A percentile compares a stretch with the other conserved stretches of the same genome.
Evolutionary conservation across 2,888 invertebrate species (phyloP).

Genomic region (Desoria tigrina): DNA sequence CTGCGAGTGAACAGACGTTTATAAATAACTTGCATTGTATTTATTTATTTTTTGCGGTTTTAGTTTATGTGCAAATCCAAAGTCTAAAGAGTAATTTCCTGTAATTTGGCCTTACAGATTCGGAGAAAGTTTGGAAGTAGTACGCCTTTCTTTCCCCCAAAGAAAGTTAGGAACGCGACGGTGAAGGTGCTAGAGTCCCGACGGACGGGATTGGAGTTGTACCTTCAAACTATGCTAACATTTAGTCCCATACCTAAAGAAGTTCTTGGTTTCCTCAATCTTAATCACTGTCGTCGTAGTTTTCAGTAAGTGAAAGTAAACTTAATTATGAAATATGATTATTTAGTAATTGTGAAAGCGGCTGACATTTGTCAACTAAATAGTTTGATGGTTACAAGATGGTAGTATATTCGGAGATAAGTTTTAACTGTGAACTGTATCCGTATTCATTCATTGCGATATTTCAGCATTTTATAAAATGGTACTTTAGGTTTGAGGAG

Average conservation of each 20-base stretch:
- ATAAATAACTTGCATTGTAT: too few species aligned
- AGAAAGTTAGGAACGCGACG: conserved; percentile 63
- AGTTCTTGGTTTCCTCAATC: conserved; percentile 59
- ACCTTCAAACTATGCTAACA: conserved; percentile 61
- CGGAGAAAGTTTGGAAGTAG: conserved; percentile 59
- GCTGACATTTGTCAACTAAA: too few species aligned
- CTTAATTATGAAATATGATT: background rate
- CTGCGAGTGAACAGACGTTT: too few species aligned
- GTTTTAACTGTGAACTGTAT: too few species aligned
- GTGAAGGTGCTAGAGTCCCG: conserved; percentile 64
- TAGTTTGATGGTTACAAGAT: conserved; percentile 2
- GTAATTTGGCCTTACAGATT: conserved; percentile 58
- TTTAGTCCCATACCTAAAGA: conserved; percentile 59
- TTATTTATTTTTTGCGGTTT: too few species aligned
- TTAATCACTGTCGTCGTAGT: conserved; percentile 53
- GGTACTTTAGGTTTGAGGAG: conserved; percentile 2
- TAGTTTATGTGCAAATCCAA: too few species aligned
- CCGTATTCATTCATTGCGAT: too few species aligned
- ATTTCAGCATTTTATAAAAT: too few species aligned
- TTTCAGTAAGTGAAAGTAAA: background rate
- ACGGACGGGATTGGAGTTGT: conserved; percentile 61
- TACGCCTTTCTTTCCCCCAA: conserved; percentile 64
- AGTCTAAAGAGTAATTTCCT: too few species aligned
- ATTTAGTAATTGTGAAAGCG: background rate
- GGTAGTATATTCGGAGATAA: too few species aligned